Percentiles rank a stretch among this genome's conserved stretches.
These are phyloP conservation scores for Upupa epops DNA, from an alignment of 2,113 vertebrate species.

Conservation along the genomic window DNA sequence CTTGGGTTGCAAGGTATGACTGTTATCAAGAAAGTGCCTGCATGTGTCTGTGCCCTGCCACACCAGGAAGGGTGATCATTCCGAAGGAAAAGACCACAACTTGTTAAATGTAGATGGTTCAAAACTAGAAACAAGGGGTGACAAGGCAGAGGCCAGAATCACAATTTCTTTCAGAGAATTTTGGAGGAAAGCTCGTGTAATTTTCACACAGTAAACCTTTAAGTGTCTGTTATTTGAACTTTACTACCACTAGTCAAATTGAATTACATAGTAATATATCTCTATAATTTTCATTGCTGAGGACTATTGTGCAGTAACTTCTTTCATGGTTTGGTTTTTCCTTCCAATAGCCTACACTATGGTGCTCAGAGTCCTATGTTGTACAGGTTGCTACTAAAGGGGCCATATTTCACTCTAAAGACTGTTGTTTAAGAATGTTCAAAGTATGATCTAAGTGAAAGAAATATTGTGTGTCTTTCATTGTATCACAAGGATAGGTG, in stretches of 20 bases:
- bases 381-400: neutral
- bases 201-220: neutral
- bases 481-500: neutral
- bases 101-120: neutral
- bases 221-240: neutral
- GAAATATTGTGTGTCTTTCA: neutral
- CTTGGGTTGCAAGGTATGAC: neutral
- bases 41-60: neutral
- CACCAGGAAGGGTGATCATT: neutral
- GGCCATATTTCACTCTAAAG: neutral
- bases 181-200: neutral
- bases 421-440: neutral
- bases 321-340: neutral
- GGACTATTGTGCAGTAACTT: neutral
- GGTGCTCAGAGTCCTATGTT: rapidly evolving
- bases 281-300: neutral
- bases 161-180: neutral
- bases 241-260: neutral
- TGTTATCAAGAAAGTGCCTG: neutral
- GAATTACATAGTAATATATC: neutral
- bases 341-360: neutral
- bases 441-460: neutral
- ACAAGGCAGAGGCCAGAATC: neutral
- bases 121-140: neutral
- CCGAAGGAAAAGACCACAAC: neutral